Evolutionary conservation across 1,140 invertebrate species (phyloP).

Genomic region (Amyelois transitella): DNA sequence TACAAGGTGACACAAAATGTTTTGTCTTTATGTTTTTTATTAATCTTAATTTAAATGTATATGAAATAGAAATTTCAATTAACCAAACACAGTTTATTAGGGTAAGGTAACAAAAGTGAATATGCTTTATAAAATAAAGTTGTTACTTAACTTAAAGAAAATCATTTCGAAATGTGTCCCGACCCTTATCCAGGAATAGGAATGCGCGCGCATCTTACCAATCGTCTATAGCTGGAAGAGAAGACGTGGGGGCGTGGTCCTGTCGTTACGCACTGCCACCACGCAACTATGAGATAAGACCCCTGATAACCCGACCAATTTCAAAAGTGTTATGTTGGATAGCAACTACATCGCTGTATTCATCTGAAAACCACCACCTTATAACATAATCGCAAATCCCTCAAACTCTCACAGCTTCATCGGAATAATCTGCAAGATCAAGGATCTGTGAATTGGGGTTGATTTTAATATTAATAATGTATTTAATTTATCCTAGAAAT

Average conservation of each 20-base stretch:
- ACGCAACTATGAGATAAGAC: slow-evolving; percentile 51
- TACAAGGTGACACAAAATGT: too few species aligned
- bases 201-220: slow-evolving; percentile 64
- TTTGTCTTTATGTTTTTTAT: too few species aligned
- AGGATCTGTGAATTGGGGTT: neutral
- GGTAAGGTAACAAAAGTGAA: neutral
- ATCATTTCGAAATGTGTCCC: slow-evolving; percentile 29
- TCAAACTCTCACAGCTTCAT: slow-evolving; percentile 4
- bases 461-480: slow-evolving; percentile 6
- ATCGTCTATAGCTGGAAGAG: slow-evolving; percentile 36
- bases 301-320: slow-evolving; percentile 22
- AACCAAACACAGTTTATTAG: too few species aligned
- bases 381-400: slow-evolving; percentile 1
- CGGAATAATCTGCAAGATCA: neutral
- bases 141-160: neutral
- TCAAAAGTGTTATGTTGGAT: neutral
- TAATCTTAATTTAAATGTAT: too few species aligned
- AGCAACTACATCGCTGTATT: neutral
- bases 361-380: neutral
- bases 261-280: slow-evolving; percentile 49
- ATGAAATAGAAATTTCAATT: too few species aligned
- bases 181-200: slow-evolving; percentile 35
- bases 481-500: too few species aligned
- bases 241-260: slow-evolving; percentile 61
- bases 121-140: neutral